These are phyloP conservation scores for Hippasteria phrygiana DNA, from an alignment of 53 echinoderm and acorn worm genomes.

Conservation along the genomic window DNA sequence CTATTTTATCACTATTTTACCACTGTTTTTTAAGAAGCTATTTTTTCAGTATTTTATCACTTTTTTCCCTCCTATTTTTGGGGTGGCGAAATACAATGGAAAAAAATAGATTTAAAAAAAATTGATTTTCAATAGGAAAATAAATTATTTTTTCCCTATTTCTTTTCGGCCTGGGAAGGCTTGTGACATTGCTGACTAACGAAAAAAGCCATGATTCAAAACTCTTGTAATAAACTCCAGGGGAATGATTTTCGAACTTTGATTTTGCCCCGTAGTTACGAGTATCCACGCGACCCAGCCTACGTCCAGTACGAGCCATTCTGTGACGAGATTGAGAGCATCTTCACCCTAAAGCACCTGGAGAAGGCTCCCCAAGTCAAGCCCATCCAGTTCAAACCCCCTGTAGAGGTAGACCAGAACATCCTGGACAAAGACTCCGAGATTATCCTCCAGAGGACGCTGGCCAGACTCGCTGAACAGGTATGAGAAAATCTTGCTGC, in stretches of 20 bases:
- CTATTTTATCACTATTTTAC: too few relatives aligned
- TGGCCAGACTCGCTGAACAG: constrained; percentile 87
- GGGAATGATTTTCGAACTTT: neutral
- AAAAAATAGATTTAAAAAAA: too few relatives aligned
- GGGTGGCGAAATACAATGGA: too few relatives aligned
- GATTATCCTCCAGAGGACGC: constrained; percentile 71
- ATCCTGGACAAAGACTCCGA: constrained; percentile 75
- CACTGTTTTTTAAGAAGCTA: too few relatives aligned
- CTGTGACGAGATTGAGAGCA: constrained; percentile 92
- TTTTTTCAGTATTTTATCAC: too few relatives aligned
- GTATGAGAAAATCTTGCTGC: constrained; percentile 52
- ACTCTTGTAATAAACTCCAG: too few relatives aligned
- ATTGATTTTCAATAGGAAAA: too few relatives aligned
- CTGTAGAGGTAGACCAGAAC: constrained; percentile 91
- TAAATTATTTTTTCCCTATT: too few relatives aligned
- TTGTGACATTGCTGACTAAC: too few relatives aligned
- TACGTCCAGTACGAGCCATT: constrained; percentile 89
- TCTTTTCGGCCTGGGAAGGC: too few relatives aligned
- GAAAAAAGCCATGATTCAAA: too few relatives aligned
- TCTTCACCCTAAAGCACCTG: constrained; percentile 95
- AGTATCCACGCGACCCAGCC: constrained; percentile 78
- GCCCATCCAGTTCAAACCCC: constrained; percentile 88
- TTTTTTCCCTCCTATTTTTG: too few relatives aligned
- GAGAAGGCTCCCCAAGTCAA: constrained; percentile 93
- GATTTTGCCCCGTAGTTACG: constrained; percentile 67